Evolutionary conservation across 2,888 invertebrate genomes (phyloP), one percentile per base, ranked within the genome.

Genomic region (Eristalis arbustorum): DNA sequence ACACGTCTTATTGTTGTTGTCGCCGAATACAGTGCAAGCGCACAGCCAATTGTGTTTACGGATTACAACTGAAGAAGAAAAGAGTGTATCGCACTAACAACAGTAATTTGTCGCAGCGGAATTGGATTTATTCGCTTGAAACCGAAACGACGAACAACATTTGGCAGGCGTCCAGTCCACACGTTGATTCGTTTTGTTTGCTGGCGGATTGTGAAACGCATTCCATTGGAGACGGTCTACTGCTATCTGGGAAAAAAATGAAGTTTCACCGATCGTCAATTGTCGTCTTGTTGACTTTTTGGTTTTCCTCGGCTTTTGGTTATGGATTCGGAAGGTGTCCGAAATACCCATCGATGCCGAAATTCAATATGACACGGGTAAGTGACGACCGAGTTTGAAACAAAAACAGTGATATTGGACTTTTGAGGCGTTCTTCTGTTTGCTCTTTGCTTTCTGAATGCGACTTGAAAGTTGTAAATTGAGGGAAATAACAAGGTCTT

Each of bases 251-350:
- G 10, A 22, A 37, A 77, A n/a, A 71, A 49, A 88, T 88, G 88
- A 84, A 88, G 64, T 88, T 88, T 88, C 79, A 84, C 79, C 88
- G 18, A 76, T 73, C 61, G 25, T 69, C 88, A 62, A 42, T 80
- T 83, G 71, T 79, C 28, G 75, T 82, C 72, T 79, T 80, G 63
- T 66, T 88, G 73, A 84, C 88, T 72, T 73, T 84, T 75, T 84
- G 83, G 88, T 80, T 84, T 76, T 76, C 79, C 64, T 84, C 74
- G 14, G 85, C 69, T 10, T 62, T 63, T 72, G 88, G 90, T 64
- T 91, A 92, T 89, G 96, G 95, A 62, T 93, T 96, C 59, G 96
- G 96, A 85, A 94, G 94, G 90, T 96, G 96, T 90, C 96, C 96
- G 5, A 94, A 94, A 88, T 95, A 95, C 91, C 94, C 94, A 68